Evolutionary conservation across 2,888 invertebrate species (phyloP), one percentile per base, ranked within the genome.

Genomic region (Druceiella hillmani): DNA sequence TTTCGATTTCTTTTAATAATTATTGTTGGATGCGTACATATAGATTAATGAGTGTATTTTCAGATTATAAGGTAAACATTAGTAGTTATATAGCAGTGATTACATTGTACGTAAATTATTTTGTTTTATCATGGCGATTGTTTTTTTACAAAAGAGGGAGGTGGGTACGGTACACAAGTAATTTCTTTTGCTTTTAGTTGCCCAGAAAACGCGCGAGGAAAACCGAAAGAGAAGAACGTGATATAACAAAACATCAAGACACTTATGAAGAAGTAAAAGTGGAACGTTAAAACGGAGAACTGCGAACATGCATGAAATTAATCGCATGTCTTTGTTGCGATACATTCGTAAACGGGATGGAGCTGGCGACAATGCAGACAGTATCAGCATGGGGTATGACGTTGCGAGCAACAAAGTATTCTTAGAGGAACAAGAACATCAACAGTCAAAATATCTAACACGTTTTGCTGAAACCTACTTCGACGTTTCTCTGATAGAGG

Each of bases 201-300:
- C n/a, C n/a, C 4, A 32, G 30, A 26, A 26, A 11, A 20, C 33
- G 33, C 15, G 33, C 10, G 33, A n/a, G n/a, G n/a, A 31, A 37
- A 31, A 30, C 22, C 25, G 7, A 15, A 17, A 37, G 16, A 37
- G 37, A 31, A 13, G 22, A 37, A 33, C 24, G n/a, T 15, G 38
- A 38, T 27, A 27, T 47, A 24, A 29, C 17, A 31, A 12, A 16
- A 16, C 39, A 41, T 37, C 17, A 38, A 34, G 20, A 43, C 7
- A 45, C 42, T 17, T 43, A 43, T 39, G 28, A 33, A 25, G 46
- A 46, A 28, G 44, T 45, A 10, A 44, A 44, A 38, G 20, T 16
- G 43, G 45, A 3, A 14, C 15, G 34, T 44, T 33, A 16, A 29
- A 43, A 36, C 17, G 46, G 20, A 27, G 5, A 36, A 38, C 45